A percentile compares a stretch with the other conserved stretches of the same genome.
Evolutionary conservation across 2,113 vertebrate genomes (phyloP).

Genomic region (Malurus alboscapulatus): DNA sequence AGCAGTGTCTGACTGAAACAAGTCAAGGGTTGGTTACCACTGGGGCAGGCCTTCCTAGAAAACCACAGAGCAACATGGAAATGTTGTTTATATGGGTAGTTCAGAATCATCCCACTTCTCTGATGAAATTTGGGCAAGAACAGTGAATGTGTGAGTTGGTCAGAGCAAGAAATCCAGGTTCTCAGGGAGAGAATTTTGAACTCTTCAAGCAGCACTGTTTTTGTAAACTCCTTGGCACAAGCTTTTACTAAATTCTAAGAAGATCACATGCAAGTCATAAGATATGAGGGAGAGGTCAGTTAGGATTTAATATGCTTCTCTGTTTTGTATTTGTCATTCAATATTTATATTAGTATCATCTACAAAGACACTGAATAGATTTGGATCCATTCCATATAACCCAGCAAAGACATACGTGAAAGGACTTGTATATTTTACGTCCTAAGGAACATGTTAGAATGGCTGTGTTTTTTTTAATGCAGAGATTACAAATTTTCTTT

Average conservation of each 20-base stretch:
- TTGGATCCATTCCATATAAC: neutral
- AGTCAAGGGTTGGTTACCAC: neutral
- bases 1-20: neutral
- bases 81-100: neutral
- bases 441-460: neutral
- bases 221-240: conserved; percentile 39
- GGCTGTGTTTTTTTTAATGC: neutral
- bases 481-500: neutral
- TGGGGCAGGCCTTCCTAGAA: neutral
- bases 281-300: conserved; percentile 38
- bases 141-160: fast-evolving
- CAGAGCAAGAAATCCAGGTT: neutral
- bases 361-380: neutral
- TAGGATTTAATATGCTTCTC: neutral
- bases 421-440: neutral
- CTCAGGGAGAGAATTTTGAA: neutral
- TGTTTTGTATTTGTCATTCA: conserved; percentile 38
- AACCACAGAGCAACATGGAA: neutral
- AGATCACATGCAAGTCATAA: conserved; percentile 55
- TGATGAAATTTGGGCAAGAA: neutral
- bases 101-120: neutral
- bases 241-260: conserved; percentile 10
- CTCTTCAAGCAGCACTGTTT: conserved; percentile 21
- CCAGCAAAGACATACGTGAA: neutral
- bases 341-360: neutral